A percentile compares a stretch with the other conserved stretches of the same genome.
phyloP scores from a whole-genome alignment of 2,888 invertebrate species.

The Callyntrura sp. region DNA sequence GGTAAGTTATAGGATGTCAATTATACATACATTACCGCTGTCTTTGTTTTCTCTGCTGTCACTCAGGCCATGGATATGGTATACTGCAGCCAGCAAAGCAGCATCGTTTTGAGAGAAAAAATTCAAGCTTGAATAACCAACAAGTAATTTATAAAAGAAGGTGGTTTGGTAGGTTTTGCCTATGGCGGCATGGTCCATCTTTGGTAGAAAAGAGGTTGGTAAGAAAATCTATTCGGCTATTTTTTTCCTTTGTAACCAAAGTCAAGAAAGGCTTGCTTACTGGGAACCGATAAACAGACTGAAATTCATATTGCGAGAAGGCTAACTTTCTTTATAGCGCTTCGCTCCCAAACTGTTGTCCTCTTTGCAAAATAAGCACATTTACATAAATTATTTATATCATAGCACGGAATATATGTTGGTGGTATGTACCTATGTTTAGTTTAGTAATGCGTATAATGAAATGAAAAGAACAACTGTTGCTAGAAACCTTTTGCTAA shows the following conservation, averaged over 20 bases:
- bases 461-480: background rate
- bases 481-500: too few relatives aligned
- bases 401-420: too few relatives aligned
- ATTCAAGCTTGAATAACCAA: constrained; percentile 1
- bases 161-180: constrained; percentile 49
- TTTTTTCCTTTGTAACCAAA: constrained; percentile 4
- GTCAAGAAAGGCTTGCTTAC: background rate
- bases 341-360: background rate
- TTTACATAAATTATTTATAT: too few relatives aligned
- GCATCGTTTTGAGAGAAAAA: background rate
- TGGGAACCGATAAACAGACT: background rate
- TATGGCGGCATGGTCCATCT: constrained; percentile 36
- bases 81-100: background rate
- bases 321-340: background rate
- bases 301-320: background rate
- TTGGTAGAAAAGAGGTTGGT: constrained; percentile 20
- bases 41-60: constrained; percentile 41
- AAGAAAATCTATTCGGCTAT: background rate
- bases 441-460: background rate
- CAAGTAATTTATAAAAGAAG: too few relatives aligned
- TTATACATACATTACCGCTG: constrained; percentile 34
- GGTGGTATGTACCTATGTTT: too few relatives aligned
- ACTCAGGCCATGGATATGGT: background rate
- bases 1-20: constrained; percentile 43
- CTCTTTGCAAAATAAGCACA: too few relatives aligned